These are phyloP conservation scores for Megaceryle alcyon DNA, from an alignment of 2,797 vertebrate species.

Conservation along the genomic window DNA sequence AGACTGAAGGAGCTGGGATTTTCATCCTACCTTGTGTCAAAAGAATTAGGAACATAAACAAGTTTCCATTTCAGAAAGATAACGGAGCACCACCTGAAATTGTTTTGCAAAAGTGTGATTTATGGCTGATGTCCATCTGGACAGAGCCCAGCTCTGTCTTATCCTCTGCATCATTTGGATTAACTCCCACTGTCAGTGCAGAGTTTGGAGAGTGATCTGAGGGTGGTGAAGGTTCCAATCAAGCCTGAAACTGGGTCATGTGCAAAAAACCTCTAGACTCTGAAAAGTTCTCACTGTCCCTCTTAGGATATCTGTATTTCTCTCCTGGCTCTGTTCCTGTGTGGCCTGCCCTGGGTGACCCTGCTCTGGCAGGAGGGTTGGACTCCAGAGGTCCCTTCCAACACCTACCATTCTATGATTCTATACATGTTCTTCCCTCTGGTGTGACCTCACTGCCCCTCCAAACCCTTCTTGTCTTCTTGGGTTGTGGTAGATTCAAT, in stretches of 20 bases:
- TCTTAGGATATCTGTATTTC: background rate
- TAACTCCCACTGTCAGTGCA: background rate
- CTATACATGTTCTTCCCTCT: background rate
- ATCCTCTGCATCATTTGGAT: background rate
- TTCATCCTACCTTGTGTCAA: background rate
- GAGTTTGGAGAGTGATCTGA: background rate
- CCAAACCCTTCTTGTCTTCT: background rate
- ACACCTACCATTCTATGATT: background rate
- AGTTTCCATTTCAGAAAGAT: background rate
- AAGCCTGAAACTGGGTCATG: background rate
- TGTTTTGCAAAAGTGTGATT: background rate
- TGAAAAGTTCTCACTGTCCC: background rate
- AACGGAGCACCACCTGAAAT: background rate
- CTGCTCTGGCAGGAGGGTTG: too few relatives aligned
- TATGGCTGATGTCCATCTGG: background rate
- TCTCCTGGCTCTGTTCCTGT: too few relatives aligned
- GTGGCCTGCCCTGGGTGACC: too few relatives aligned
- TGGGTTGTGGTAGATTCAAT: background rate
- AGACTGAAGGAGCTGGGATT: background rate
- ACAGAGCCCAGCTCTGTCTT: background rate
- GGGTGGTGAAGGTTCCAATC: background rate
- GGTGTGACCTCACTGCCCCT: background rate
- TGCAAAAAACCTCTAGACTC: background rate
- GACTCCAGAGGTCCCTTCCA: too few relatives aligned
- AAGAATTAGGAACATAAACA: background rate